Conservation (phyloP, 2,797 vertebrate species). For the Enteromius treurensis region DNA sequence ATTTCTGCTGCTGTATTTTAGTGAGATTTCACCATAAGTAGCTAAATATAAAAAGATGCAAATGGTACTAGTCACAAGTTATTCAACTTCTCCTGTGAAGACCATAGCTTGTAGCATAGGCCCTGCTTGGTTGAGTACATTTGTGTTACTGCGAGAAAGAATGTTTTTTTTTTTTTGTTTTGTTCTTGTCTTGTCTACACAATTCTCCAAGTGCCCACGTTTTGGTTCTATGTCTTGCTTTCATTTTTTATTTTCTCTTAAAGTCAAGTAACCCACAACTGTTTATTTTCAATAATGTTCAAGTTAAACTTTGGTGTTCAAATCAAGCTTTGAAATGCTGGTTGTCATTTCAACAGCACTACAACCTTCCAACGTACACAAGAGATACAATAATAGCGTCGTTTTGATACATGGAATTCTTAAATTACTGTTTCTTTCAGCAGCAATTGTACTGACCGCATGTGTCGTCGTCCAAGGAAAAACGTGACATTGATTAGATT, state of each 20-base stretch:
- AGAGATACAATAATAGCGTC: not conserved
- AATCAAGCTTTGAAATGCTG: conserved; percentile 56
- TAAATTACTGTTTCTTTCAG: conserved; percentile 43
- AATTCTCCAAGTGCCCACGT: conserved; percentile 75
- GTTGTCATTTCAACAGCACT: conserved; percentile 59
- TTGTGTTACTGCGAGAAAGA: conserved; percentile 83
- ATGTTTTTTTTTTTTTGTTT: conserved; percentile 29
- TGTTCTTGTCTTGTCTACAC: conserved; percentile 48
- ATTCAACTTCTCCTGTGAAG: conserved; percentile 64
- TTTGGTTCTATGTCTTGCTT: conserved; percentile 56
- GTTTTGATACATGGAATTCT: conserved; percentile 45
- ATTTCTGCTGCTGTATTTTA: conserved; percentile 85
- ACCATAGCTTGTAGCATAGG: conserved; percentile 77
- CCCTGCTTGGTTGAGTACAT: conserved; percentile 84
- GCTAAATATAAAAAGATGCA: conserved; percentile 65
- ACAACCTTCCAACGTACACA: conserved; percentile 44
- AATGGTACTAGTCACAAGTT: conserved; percentile 82
- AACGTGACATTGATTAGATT: conserved; percentile 56
- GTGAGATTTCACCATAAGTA: conserved; percentile 37
- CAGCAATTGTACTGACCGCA: conserved; percentile 51
- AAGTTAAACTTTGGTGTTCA: conserved; percentile 37
- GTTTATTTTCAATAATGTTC: conserved; percentile 19
- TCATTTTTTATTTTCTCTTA: not conserved
- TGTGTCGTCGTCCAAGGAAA: conserved; percentile 50
- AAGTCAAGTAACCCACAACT: not conserved